Base-by-base conservation (phyloP, 2,888 invertebrate species). In the Cerastoderma edule region DNA sequence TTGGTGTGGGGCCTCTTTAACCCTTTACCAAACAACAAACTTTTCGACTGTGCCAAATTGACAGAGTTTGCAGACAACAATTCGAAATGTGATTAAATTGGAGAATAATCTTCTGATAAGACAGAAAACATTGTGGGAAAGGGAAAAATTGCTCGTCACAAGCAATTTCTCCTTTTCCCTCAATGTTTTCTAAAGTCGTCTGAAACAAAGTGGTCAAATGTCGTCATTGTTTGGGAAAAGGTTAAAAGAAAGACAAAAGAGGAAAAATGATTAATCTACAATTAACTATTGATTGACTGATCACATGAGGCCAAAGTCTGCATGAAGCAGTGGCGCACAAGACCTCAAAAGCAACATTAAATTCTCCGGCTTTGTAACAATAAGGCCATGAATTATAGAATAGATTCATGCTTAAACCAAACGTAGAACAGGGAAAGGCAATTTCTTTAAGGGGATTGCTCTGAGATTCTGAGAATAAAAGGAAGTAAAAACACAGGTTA, bases 241-340 rank as follows among this genome's bases (percentile, higher is more conserved):
- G n/a, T n/a, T 50, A 10, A 22, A 50, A 3, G 19, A 27, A 50
- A 50, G 24, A 22, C 1, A 1, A 5, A 46, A 16, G 19, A 46
- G 46, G 24, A 27, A 50, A 50, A 50, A 50, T 50, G 24, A 50
- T 50, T 50, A 50, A 50, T 50, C 24, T 50, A 50, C 50, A 50
- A 50, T 50, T 50, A 22, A 13, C 22, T 50, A 50, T 50, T 50
- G 50, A 50, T 50, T 50, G 16, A 8, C 24, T 22, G 22, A 50
- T 50, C 50, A 50, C n/a, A 27, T 10, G 22, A 46, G n/a, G n/a
- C n/a, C 39, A 8, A 39, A 16, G 16, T 39, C 39, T 39, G 10
- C 16, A 16, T 39, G 8, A 13, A 16, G 39, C 39, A 39, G 39
- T 16, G 39, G 39, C 39, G 39, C 16, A 39, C 10, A 39, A 8